A percentile compares a stretch with the other conserved stretches of the same genome.
Conservation (phyloP, 2,113 vertebrate genomes). For the Lathamus discolor region DNA sequence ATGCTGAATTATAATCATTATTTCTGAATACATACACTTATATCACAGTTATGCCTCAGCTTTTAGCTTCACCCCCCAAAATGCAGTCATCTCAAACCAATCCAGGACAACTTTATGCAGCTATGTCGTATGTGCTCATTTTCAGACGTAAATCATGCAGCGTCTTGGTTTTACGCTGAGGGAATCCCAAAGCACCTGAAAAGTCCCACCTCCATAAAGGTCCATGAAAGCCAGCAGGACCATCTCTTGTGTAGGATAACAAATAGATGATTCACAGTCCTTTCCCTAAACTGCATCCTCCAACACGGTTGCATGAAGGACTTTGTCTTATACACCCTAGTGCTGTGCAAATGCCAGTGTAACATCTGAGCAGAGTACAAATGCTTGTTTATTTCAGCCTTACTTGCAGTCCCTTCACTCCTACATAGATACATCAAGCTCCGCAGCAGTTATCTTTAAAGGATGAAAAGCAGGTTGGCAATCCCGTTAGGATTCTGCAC, state of each 20-base stretch:
- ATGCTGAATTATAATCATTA: background rate
- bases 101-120: background rate
- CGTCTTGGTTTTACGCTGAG: background rate
- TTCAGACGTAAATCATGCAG: background rate
- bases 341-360: background rate
- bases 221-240: background rate
- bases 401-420: background rate
- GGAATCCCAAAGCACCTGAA: background rate
- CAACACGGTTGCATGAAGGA: accelerated
- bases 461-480: background rate
- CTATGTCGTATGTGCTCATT: background rate
- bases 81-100: background rate
- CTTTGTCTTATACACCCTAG: background rate
- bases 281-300: background rate
- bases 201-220: background rate
- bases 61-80: background rate
- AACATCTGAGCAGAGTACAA: background rate
- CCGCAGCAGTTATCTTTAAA: background rate
- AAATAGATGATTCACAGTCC: background rate
- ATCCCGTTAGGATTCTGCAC: background rate
- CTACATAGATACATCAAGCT: background rate
- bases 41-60: background rate
- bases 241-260: no score
- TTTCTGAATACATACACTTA: background rate
- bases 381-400: background rate